These are phyloP conservation scores for Condylostylus longicornis DNA, from an alignment of 1,140 invertebrate species.

Conservation along the genomic window DNA sequence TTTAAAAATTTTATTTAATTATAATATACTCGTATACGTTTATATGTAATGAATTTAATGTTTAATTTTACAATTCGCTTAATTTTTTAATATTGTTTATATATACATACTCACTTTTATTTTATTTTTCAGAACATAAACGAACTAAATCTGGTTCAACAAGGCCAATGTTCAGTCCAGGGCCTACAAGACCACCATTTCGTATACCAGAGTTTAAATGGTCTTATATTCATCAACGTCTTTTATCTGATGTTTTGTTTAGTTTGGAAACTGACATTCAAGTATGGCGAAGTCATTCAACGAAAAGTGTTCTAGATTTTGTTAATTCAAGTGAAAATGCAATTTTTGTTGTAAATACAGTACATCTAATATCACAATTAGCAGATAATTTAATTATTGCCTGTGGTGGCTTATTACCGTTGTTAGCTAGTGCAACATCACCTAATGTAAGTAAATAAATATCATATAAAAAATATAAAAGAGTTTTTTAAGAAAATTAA, in stretches of 20 bases:
- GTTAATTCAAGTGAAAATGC: slow-evolving; percentile 96
- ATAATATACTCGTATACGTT: too few relatives aligned
- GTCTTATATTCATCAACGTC: slow-evolving; percentile 95
- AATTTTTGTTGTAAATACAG: slow-evolving; percentile 98
- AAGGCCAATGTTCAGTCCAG: slow-evolving; percentile 85
- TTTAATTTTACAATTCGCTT: too few relatives aligned
- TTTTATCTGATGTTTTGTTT: slow-evolving; percentile 92
- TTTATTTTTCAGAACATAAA: slow-evolving; percentile 30
- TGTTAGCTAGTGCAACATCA: slow-evolving; percentile 94
- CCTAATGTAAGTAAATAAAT: slow-evolving; percentile 67
- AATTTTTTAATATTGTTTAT: too few relatives aligned
- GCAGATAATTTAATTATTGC: slow-evolving; percentile 98
- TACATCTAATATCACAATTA: slow-evolving; percentile 96
- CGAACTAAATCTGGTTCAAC: slow-evolving; percentile 41
- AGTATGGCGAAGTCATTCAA: slow-evolving; percentile 78
- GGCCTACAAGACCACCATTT: slow-evolving; percentile 89
- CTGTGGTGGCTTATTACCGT: slow-evolving; percentile 89
- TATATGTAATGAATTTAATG: too few relatives aligned
- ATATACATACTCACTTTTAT: too few relatives aligned
- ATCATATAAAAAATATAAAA: background rate
- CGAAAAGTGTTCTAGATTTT: slow-evolving; percentile 93
- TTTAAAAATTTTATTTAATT: too few relatives aligned
- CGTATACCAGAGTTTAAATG: slow-evolving; percentile 98
- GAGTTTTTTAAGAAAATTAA: too few relatives aligned
- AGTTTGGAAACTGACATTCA: slow-evolving; percentile 96